Conservation (phyloP, 2,113 vertebrate genomes). For the pig (Sus scrofa) region T2T-Sscrofa CM000815.6:28211501-28212000, state of each 20-base stretch:
- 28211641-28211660: not conserved
- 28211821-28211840: not conserved
- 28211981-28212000: not conserved
- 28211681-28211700: conserved; percentile 24
- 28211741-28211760: not conserved
- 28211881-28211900: not conserved
- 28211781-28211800: not conserved
- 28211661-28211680: not conserved
- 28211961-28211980: not conserved
- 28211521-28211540: too few relatives aligned
- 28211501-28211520: too few relatives aligned
- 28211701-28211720: conserved; percentile 11
- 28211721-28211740: not conserved
- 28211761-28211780: not conserved
- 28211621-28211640: not conserved
- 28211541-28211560: too few relatives aligned
- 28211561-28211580: not conserved
- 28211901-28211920: not conserved
- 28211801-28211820: conserved; percentile 2
- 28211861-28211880: not conserved
- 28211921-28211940: not conserved
- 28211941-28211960: conserved; percentile 40
- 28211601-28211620: not conserved
- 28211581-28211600: not conserved
- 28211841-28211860: not conserved